A percentile compares a stretch with the other conserved stretches of the same genome.
Evolutionary conservation across 2,888 invertebrate genomes (phyloP).

Genomic region (Lasioglossum marginatum): DNA sequence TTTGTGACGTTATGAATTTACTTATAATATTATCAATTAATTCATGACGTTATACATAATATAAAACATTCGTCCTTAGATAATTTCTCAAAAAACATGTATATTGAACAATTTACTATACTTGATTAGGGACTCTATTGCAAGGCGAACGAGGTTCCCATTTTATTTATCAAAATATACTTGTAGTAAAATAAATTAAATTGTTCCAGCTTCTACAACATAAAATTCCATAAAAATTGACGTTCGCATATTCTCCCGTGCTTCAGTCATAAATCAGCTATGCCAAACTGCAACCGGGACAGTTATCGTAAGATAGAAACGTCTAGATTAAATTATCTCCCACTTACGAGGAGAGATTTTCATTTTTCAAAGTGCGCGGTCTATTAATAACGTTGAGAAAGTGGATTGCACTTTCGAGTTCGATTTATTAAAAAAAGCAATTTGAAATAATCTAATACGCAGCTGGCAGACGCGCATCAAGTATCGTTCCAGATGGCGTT

Average conservation of each 20-base stretch:
- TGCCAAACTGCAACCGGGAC: neutral
- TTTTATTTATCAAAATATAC: neutral
- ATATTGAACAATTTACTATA: neutral
- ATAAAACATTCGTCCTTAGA: neutral
- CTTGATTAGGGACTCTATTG: too few species aligned
- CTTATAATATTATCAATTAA: neutral
- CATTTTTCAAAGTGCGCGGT: neutral
- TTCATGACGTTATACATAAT: neutral
- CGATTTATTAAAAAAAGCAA: neutral
- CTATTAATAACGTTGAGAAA: conserved; percentile 14
- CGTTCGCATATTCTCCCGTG: neutral
- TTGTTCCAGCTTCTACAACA: neutral
- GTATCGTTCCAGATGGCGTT: conserved; percentile 11
- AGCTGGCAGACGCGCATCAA: neutral
- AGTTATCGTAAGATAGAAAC: neutral
- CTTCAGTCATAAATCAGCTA: neutral
- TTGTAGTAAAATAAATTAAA: neutral
- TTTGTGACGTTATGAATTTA: neutral
- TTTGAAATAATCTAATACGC: neutral
- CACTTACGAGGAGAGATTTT: conserved; percentile 4
- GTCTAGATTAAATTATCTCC: neutral
- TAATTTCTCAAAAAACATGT: neutral
- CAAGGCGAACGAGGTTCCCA: neutral
- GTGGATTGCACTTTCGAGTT: conserved; percentile 16
- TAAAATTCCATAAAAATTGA: neutral